These are phyloP conservation scores for human (Homo sapiens) DNA, from an alignment of 2,113 vertebrate genomes.

Conservation along the genomic window DNA sequence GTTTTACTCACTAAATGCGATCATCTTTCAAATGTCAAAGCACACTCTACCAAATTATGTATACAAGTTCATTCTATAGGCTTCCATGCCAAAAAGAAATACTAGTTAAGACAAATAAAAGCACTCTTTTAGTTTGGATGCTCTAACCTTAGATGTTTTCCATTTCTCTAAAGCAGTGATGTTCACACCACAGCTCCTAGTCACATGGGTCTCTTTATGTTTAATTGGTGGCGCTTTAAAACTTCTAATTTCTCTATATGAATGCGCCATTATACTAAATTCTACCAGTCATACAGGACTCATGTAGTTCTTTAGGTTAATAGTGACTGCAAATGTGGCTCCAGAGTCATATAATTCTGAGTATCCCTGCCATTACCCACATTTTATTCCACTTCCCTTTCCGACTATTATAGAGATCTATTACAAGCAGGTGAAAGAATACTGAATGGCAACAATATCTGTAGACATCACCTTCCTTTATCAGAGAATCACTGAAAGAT, in stretches of 20 bases:
- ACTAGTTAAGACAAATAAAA: neutral
- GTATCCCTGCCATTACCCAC: neutral
- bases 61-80: neutral
- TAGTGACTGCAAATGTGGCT: constrained; percentile 9
- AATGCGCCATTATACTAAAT: neutral
- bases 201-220: neutral
- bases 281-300: constrained; percentile 9
- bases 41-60: neutral
- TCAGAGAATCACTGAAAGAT: neutral
- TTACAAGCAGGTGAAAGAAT: constrained; percentile 8
- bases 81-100: neutral
- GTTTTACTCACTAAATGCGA: neutral
- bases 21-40: neutral
- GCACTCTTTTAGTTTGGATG: neutral
- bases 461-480: neutral
- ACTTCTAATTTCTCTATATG: constrained; percentile 39
- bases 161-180: neutral
- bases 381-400: constrained; percentile 43
- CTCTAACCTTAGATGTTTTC: neutral
- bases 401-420: constrained; percentile 9
- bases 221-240: constrained; percentile 30
- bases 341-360: constrained; percentile 36
- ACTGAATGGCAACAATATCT: neutral
- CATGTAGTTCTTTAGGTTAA: constrained; percentile 52
- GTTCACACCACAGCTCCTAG: neutral